Percentiles rank a stretch among this genome's conserved stretches.
Conservation (phyloP, 2,113 vertebrate species). For the Eubucco bourcierii region DNA sequence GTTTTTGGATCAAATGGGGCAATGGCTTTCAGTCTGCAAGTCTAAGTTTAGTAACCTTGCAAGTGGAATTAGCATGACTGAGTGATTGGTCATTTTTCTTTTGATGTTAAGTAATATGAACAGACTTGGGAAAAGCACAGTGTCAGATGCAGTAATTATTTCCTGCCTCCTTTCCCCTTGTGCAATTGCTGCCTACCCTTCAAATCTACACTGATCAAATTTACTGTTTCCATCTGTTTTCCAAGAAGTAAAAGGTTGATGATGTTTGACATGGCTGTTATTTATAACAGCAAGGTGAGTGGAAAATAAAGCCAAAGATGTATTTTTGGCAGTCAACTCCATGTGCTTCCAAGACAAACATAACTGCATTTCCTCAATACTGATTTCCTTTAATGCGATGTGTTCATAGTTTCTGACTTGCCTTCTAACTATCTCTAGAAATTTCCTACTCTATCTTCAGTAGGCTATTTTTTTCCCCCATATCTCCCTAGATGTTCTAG, state of each 20-base stretch:
- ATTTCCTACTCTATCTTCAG: background rate
- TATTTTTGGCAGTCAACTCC: background rate
- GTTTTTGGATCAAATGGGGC: background rate
- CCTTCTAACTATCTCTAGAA: background rate
- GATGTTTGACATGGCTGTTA: background rate
- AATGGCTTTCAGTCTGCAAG: background rate
- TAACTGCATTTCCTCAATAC: background rate
- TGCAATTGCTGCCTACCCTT: background rate
- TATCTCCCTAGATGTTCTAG: background rate
- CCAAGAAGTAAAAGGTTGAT: background rate
- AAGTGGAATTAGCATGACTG: background rate
- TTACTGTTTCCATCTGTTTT: background rate
- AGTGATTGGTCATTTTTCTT: background rate
- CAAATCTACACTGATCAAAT: background rate
- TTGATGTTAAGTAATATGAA: background rate
- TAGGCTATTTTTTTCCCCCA: background rate
- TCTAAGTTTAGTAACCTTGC: background rate
- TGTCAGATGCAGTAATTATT: background rate
- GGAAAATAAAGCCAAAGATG: slow-evolving; percentile 16
- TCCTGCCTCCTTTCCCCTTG: background rate
- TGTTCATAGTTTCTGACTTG: background rate
- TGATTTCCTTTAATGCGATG: background rate
- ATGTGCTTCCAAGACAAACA: background rate
- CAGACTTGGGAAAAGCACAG: background rate
- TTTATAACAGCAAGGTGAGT: background rate